Base-by-base conservation (phyloP, 2,797 vertebrate species). In the Myotis vivesi region DNA sequence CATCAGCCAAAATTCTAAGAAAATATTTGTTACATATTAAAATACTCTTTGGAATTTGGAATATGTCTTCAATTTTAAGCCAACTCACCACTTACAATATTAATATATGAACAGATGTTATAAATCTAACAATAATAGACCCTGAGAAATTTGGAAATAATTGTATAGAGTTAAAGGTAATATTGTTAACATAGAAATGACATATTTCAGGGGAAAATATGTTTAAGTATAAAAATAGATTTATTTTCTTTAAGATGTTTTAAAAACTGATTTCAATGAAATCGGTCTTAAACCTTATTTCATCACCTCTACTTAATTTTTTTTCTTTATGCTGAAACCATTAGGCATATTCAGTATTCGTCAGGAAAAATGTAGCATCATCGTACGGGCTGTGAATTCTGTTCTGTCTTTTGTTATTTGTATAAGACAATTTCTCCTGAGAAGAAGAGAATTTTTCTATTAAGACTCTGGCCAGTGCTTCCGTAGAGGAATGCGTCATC, bases 21-120 rank as follows among this genome's bases (percentile, higher is more conserved):
- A 89, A 95, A 92, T 91, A 79, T 75, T 90, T 94, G 30, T 73
- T 71, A 44, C 69, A 44, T 88, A 86, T 89, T 76, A 69, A 95
- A 95, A 75, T 91, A n/a, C 19, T 92, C 75, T 83, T 28, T 85
- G 73, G 62, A 91, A 92, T 81, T 82, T 88, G 36, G 55, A 55
- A 36, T 44, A 55, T 75, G 57, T 71, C 51, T 83, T 81, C 46
- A 49, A 73, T 71, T 51, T 86, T 79, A 89, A 95, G 66, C 59
- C 71, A 91, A 41, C n/a, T n/a, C 5, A 53, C 12, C 13, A 66
- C 33, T 83, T 96, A 86, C 16, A 83, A 75, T 73, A 68, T 82
- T 95, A 71, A 38, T 71, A 73, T 57, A 36, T 44, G 72, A 88
- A 38, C 30, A 93, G 81, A 62, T 96, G 68, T 46, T 84, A 41